Evolutionary conservation across 2,113 vertebrate genomes (phyloP), one percentile per base, ranked within the genome.

Genomic region (Sturnira hondurensis): DNA sequence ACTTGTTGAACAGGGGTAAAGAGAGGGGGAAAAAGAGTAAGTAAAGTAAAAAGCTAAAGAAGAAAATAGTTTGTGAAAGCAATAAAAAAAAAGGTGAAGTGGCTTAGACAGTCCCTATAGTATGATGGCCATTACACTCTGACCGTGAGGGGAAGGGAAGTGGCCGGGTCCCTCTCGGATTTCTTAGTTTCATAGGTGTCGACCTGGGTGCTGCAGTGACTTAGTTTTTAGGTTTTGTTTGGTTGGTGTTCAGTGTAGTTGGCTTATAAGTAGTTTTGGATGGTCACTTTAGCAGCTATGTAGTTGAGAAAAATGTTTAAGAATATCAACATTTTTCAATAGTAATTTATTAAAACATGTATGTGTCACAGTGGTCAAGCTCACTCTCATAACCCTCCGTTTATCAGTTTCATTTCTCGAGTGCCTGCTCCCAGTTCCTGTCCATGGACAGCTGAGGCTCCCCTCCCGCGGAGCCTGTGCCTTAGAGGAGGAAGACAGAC

Each of bases 231-330:
- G 31, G 4, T 31, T 43, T 68, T 63, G n/a, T 36, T 78, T 56
- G 41, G 4, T 89, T 89, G 77, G 22, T 26, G 91, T 91, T 86
- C 68, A 58, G 45, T 68, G 41, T 70, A 92, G 33, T 24, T 74
- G 33, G 14, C 19, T 89, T 61, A 24, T 12, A 43, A 43, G 1
- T 70, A 68, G 41, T 84, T 89, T 41, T 74, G 70, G 54, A 61
- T 74, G 10, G 7, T 86, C 68, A 38, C 13, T 36, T 43, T 94
- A 61, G 7, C 54, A 68, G 52, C 22, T 24, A 17, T 70, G 43
- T 95, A 70, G 33, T 87, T 91, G 61, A 83, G 67, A n/a, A 95
- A 97, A 86, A 56, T 70, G 2, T 87, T 58, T 56, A 76, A 76
- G 76, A 86, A 86, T 92, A 76, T 15, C 74, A 84, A 1, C 24